phyloP scores from a whole-genome alignment of 2,797 vertebrate genomes.

The Delichon dasypus region DNA sequence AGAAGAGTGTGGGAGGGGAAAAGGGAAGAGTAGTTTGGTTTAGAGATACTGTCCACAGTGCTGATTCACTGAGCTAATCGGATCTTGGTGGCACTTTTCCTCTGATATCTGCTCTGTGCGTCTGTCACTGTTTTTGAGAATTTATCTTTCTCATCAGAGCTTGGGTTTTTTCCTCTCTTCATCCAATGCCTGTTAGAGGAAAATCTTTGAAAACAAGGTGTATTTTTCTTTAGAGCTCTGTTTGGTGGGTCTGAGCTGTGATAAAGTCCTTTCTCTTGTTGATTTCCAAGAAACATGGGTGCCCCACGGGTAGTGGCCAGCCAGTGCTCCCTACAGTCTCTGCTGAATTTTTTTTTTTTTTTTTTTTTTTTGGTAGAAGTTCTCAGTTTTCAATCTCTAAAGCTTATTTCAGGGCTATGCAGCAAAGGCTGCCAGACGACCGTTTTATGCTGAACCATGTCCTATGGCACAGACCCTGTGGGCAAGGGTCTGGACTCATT shows the following conservation, averaged over 20 bases:
- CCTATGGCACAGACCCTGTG: neutral
- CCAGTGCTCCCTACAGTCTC: neutral
- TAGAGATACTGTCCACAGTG: conserved; percentile 54
- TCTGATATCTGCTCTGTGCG: conserved; percentile 43
- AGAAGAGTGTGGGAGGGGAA: conserved; percentile 16
- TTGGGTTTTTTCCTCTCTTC: neutral
- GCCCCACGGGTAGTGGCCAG: neutral
- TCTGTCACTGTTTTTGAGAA: conserved; percentile 58
- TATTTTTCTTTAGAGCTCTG: neutral
- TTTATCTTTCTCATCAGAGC: conserved; percentile 65
- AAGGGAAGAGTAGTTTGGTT: conserved; percentile 38
- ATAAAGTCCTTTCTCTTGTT: neutral
- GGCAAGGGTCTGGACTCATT: neutral
- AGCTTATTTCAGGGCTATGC: neutral
- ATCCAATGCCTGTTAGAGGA: conserved; percentile 2
- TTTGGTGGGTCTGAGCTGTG: neutral
- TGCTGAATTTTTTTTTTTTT: neutral
- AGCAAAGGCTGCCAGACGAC: neutral
- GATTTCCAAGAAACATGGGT: neutral
- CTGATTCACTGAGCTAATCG: conserved; percentile 66
- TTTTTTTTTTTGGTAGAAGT: neutral
- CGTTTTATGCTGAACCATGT: neutral
- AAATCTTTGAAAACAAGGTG: conserved; percentile 14
- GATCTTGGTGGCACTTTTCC: conserved; percentile 37
- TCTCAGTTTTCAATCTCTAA: neutral